Percentiles rank a stretch among this genome's conserved stretches.
Conservation (phyloP, 2,113 vertebrate species). For the Trichomycterus rosablanca region DNA sequence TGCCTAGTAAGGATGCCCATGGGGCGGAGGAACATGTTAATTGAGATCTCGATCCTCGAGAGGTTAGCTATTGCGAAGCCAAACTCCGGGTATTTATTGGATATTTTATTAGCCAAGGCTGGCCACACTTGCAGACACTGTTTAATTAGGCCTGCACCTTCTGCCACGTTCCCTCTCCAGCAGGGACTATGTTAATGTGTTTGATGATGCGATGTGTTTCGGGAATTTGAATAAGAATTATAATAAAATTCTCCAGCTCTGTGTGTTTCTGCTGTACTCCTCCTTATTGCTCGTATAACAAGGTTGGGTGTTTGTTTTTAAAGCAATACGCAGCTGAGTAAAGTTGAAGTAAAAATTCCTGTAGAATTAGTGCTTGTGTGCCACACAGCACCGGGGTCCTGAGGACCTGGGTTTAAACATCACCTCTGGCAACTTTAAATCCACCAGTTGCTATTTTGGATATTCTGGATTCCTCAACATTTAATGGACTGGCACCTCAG, state of each 20-base stretch:
- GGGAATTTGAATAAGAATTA: neutral
- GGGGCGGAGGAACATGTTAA: conserved; percentile 59
- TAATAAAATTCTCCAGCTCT: conserved; percentile 10
- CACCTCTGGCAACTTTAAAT: no score
- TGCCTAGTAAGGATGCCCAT: conserved; percentile 46
- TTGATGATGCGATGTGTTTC: conserved; percentile 7
- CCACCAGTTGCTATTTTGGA: no score
- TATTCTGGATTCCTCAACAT: no score
- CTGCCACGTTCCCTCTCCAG: neutral
- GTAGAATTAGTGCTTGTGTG: no score
- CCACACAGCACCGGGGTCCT: no score
- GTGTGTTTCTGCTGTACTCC: neutral
- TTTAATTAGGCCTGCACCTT: conserved; percentile 58
- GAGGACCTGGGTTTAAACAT: no score
- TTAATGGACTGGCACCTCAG: no score
- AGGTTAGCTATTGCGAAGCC: conserved; percentile 47
- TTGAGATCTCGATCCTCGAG: conserved; percentile 59
- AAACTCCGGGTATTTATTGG: conserved; percentile 40
- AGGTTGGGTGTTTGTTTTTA: no score
- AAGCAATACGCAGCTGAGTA: no score
- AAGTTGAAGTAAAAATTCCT: neutral
- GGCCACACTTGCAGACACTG: conserved; percentile 47
- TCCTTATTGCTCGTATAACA: neutral
- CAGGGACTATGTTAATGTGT: neutral
- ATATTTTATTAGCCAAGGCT: conserved; percentile 53